Evolutionary conservation across 2,113 vertebrate genomes (phyloP), one percentile per base, ranked within the genome.

Genomic region (Casuarius casuarius): DNA sequence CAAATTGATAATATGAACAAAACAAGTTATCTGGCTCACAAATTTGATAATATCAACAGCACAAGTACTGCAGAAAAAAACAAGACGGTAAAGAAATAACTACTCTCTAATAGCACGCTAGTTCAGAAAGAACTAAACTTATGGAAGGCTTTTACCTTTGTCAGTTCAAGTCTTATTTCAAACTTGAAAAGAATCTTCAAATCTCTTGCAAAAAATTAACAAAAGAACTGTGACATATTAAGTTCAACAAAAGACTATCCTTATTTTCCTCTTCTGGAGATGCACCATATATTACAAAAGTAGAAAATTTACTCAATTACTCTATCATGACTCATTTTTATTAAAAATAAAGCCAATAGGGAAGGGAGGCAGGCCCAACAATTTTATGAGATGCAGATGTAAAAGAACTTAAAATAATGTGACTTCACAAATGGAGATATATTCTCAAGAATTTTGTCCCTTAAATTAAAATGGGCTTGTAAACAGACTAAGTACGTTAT

Each of bases 311-410:
- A 1, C 31, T 49, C 51, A 46, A 9, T 40, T 61, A 62, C 14
- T 22, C 16, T 77, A 70, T 18, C 2, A 0, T 38, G 12, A 74
- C 26, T 89, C 4, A 65, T 49, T 82, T 84, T 68, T 20, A 65
- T 7, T 56, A 68, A n/a, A 82, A 56, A 21, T n/a, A 79, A 42
- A 83, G 9, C 3, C 42, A 79, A 9, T 0, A 68, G 20, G 6
- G 18, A 87, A 86, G 14, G 28, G 9, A 81, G 35, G 20, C 14
- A 85, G 35, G 17, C 4, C 10, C 68, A 88, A 63, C 1, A 44
- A 78, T 16, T 67, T 84, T 17, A 31, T 0, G 11, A 18, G 1
- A 7, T 13, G n/a, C 19, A 70, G 10, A 62, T 13, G 7, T 29
- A 73, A 51, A 61, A 79, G 8, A 76, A 52, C n/a, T 65, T 28